Conservation (phyloP, 2,797 vertebrate species). For the Chaetophractus vellerosus region DNA sequence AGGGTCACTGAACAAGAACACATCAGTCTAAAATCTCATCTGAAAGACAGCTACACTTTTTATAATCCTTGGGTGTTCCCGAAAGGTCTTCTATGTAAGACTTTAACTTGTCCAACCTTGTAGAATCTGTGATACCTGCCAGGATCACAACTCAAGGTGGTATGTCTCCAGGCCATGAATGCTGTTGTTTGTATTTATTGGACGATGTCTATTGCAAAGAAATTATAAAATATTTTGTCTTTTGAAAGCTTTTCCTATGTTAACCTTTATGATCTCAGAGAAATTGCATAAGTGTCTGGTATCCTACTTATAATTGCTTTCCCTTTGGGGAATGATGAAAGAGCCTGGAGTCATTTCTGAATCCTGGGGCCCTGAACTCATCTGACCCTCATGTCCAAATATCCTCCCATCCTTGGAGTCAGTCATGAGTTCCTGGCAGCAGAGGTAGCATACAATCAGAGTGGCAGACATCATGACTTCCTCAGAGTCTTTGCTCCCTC, state of each 20-base stretch:
- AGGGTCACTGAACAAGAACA: background rate
- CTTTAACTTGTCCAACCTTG: slow-evolving; percentile 69
- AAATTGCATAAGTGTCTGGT: slow-evolving; percentile 75
- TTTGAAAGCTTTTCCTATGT: slow-evolving; percentile 63
- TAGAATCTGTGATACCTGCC: slow-evolving; percentile 41
- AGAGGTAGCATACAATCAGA: background rate
- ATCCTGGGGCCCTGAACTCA: slow-evolving; percentile 63
- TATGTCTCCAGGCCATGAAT: slow-evolving; percentile 67
- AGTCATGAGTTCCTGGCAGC: background rate
- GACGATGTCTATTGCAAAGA: slow-evolving; percentile 51
- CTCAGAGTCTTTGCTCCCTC: background rate
- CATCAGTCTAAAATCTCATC: background rate
- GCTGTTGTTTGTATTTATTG: slow-evolving; percentile 28
- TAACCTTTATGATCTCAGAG: slow-evolving; percentile 72
- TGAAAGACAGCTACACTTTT: slow-evolving; percentile 46
- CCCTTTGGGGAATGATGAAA: slow-evolving; percentile 73
- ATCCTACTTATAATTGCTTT: slow-evolving; percentile 67
- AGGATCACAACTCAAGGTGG: slow-evolving; percentile 58
- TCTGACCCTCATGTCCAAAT: slow-evolving; percentile 60
- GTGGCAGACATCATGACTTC: background rate
- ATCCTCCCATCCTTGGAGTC: background rate
- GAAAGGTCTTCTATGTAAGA: slow-evolving; percentile 33
- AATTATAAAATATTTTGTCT: slow-evolving; percentile 32
- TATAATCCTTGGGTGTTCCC: slow-evolving; percentile 62
- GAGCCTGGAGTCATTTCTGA: slow-evolving; percentile 69